These are phyloP conservation scores for Ptychobarbus kaznakovi DNA, from an alignment of 2,797 vertebrate species.

Conservation along the genomic window DNA sequence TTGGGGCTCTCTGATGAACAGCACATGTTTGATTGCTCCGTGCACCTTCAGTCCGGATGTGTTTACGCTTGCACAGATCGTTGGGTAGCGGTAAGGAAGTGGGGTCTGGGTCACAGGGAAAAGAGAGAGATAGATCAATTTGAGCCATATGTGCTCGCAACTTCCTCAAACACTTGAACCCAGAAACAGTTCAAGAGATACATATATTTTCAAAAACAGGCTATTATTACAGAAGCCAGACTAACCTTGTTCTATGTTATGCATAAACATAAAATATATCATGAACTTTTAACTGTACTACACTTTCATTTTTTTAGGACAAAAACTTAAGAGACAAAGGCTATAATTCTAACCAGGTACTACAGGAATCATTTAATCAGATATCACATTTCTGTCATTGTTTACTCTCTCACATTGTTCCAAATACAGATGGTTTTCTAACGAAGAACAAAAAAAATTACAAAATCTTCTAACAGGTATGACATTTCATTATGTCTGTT, in stretches of 20 bases:
- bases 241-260: background rate
- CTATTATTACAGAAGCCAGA: slow-evolving; percentile 8
- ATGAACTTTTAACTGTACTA: background rate
- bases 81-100: slow-evolving; percentile 63
- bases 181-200: slow-evolving; percentile 48
- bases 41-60: slow-evolving; percentile 63
- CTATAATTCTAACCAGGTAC: background rate
- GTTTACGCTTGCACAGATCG: slow-evolving; percentile 66
- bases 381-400: background rate
- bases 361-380: background rate
- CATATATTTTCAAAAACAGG: background rate
- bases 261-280: background rate
- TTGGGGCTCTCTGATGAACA: slow-evolving; percentile 63
- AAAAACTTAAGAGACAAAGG: background rate
- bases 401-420: background rate
- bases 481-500: background rate
- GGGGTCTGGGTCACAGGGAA: slow-evolving; percentile 45
- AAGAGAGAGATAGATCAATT: slow-evolving; percentile 31
- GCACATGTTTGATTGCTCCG: slow-evolving; percentile 59
- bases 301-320: background rate
- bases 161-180: slow-evolving; percentile 28
- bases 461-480: background rate
- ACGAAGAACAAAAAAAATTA: background rate
- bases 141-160: slow-evolving; percentile 42
- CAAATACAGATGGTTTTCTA: background rate